Percentiles rank a stretch among this genome's conserved stretches.
Evolutionary conservation across 2,113 vertebrate species (phyloP).

Genomic region (Cavia porcellus): DNA sequence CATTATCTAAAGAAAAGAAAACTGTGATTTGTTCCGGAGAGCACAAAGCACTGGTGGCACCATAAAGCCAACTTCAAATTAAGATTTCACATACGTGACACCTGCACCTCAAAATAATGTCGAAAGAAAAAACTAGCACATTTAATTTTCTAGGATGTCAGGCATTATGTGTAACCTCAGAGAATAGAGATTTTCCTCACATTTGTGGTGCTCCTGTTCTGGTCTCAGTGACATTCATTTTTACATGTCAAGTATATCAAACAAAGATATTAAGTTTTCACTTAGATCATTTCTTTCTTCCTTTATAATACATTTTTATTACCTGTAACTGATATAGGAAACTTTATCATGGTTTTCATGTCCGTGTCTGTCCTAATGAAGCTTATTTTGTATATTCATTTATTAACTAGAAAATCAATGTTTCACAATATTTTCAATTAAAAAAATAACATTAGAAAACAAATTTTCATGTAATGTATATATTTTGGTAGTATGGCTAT

Average conservation of each 20-base stretch:
- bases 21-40: not conserved
- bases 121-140: not conserved
- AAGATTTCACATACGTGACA: not conserved
- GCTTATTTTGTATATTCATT: not conserved
- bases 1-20: not conserved
- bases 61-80: not conserved
- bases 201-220: not conserved
- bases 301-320: not conserved
- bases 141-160: not conserved
- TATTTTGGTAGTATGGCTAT: not conserved
- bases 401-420: not conserved
- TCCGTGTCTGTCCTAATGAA: not conserved
- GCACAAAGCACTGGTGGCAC: not conserved
- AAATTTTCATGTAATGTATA: not conserved
- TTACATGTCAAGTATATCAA: not conserved
- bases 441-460: not conserved
- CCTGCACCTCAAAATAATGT: not conserved
- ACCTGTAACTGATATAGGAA: not conserved
- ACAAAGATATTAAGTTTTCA: accelerated
- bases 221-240: not conserved
- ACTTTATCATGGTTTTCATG: not conserved
- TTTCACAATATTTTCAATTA: not conserved
- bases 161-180: not conserved
- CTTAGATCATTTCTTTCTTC: not conserved
- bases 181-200: not conserved